phyloP scores from a whole-genome alignment of 2,113 vertebrate species.

The Pterocles orientalis region DNA sequence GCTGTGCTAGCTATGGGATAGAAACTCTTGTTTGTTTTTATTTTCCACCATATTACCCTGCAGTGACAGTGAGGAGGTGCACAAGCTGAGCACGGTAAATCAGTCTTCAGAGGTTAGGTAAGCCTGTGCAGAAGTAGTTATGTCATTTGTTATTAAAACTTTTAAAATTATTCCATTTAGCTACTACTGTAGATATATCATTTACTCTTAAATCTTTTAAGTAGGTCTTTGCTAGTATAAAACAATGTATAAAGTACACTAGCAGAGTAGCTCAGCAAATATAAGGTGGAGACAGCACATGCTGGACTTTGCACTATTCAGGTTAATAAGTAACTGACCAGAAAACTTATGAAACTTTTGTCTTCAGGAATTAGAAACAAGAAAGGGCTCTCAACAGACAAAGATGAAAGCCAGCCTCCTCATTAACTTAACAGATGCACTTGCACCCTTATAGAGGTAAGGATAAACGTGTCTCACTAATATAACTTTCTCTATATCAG shows the following conservation, averaged over 20 bases:
- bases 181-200: neutral
- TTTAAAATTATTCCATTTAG: neutral
- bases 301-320: neutral
- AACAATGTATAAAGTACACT: neutral
- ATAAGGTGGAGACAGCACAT: accelerated
- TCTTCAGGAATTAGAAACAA: neutral
- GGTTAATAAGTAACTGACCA: conserved; percentile 14
- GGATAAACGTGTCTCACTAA: neutral
- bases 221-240: neutral
- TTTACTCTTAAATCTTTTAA: neutral
- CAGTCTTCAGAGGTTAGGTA: neutral
- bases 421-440: neutral
- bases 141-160: neutral
- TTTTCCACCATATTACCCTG: neutral
- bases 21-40: neutral
- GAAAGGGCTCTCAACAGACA: neutral
- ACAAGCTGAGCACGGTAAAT: neutral
- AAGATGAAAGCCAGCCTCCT: neutral
- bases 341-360: neutral
- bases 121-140: neutral
- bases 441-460: neutral
- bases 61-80: neutral
- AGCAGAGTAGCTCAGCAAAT: neutral
- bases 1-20: neutral
- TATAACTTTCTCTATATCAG: neutral